Conservation (phyloP, 2,888 invertebrate genomes). For the Plagiodera versicolora region DNA sequence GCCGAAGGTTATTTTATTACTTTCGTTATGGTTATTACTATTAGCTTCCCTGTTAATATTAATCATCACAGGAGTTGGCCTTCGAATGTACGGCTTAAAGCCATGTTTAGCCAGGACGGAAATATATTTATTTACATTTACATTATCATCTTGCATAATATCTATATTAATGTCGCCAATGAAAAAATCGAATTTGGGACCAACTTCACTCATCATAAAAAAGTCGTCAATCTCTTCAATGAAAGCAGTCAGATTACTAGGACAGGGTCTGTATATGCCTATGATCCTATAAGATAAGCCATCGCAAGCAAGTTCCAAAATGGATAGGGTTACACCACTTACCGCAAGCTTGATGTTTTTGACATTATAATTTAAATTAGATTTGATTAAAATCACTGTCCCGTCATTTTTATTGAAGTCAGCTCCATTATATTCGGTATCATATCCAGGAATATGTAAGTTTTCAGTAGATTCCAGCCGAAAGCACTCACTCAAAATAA, state of each 20-base stretch:
- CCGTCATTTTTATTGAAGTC: neutral
- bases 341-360: neutral
- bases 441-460: too few relatives aligned
- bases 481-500: too few relatives aligned
- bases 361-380: neutral
- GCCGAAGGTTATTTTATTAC: neutral
- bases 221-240: neutral
- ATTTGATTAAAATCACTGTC: constrained; percentile 4
- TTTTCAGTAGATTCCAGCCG: too few relatives aligned
- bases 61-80: neutral
- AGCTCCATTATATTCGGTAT: constrained; percentile 1
- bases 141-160: constrained; percentile 3
- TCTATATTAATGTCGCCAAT: neutral
- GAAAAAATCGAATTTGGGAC: neutral
- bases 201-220: neutral
- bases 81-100: neutral
- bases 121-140: neutral
- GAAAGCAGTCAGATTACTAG: too few relatives aligned
- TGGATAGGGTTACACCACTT: constrained; percentile 1
- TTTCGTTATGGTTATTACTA: neutral
- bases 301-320: neutral
- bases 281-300: neutral
- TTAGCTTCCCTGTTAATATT: neutral
- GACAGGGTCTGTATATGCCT: too few relatives aligned
- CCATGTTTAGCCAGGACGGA: neutral